Base-by-base conservation (phyloP, 2,113 vertebrate genomes). In the Morone saxatilis region DNA sequence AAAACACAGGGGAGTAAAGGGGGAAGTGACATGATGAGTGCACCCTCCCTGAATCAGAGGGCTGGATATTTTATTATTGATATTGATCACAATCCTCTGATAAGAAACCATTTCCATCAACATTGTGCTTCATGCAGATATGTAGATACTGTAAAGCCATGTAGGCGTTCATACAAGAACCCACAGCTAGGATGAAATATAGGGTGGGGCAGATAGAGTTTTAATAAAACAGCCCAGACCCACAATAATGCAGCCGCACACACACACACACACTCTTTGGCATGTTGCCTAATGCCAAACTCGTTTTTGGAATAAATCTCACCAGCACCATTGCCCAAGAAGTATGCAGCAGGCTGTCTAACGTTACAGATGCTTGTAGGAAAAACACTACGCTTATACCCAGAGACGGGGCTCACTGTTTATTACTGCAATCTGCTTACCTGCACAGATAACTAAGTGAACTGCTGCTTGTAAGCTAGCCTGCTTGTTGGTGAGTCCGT, bases 1-100 rank as follows among this genome's bases (percentile, higher is more conserved):
- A 89, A 93, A 93, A 91, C 88, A 90, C 86, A 51, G 50, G 84
- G 87, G 87, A 91, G 78, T 73, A 63, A 78, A 47, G 73, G 71
- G 70, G 76, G 78, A 87, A 89, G 77, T 76, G 77, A 75, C 6
- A 51, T 43, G 25, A 38, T 40, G 56, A 43, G 63, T 70, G 59
- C 31, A 2, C 31, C 31, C 31, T 31, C 31, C 31, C 31, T 31
- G 51, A 17, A 69, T 11, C n/a, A 20, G 62, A 51, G 11, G 69
- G n/a, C 13, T 17, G 71, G 36, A 7, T 61, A 17, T 54, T 45
- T 61, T 25, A n/a, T n/a, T n/a, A n/a, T n/a, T 59, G 76, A 72
- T 54, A 76, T 48, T 40, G 41, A 87, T 19, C 62, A 14, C 12
- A 41, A 43, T 20, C 11, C 6, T 54, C 80, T 36, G 59, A 71